Evolutionary conservation across 2,888 invertebrate genomes (phyloP).

Genomic region (Synanthedon vespiformis): DNA sequence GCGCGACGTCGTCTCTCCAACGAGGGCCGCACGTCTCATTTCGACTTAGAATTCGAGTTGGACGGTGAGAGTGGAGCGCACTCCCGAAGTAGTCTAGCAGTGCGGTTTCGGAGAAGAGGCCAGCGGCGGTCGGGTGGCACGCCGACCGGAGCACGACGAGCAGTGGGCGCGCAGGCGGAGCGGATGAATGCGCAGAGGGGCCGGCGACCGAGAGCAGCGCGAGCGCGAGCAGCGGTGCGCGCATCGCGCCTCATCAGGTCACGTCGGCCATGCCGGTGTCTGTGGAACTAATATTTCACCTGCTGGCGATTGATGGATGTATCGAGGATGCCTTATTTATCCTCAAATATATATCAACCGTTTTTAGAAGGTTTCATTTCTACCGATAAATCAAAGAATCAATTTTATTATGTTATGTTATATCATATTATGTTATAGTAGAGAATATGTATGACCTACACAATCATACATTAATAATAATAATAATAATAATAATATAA

Average conservation of each 20-base stretch:
- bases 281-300: not conserved
- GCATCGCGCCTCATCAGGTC: conserved; percentile 1
- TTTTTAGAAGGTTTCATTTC: not conserved
- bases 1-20: conserved; percentile 14
- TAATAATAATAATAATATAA: too few species aligned
- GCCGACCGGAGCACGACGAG: conserved; percentile 41
- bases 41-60: conserved; percentile 17
- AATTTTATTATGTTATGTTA: not conserved
- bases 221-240: conserved; percentile 7
- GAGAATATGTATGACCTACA: not conserved
- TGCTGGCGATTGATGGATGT: not conserved
- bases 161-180: conserved; percentile 17
- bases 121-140: conserved; percentile 18
- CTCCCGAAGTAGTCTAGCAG: conserved; percentile 12
- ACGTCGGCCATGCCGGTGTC: conserved; percentile 2
- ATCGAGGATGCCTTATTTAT: not conserved
- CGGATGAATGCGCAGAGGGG: conserved; percentile 14
- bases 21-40: conserved; percentile 35
- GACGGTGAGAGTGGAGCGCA: conserved; percentile 6
- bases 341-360: too few species aligned
- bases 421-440: not conserved
- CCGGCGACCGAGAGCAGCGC: conserved; percentile 6
- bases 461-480: too few species aligned
- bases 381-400: not conserved
- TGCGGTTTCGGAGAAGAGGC: conserved; percentile 9